These are phyloP conservation scores for Apogon hyalosoma DNA, from an alignment of 2,797 vertebrate genomes.

Conservation along the genomic window DNA sequence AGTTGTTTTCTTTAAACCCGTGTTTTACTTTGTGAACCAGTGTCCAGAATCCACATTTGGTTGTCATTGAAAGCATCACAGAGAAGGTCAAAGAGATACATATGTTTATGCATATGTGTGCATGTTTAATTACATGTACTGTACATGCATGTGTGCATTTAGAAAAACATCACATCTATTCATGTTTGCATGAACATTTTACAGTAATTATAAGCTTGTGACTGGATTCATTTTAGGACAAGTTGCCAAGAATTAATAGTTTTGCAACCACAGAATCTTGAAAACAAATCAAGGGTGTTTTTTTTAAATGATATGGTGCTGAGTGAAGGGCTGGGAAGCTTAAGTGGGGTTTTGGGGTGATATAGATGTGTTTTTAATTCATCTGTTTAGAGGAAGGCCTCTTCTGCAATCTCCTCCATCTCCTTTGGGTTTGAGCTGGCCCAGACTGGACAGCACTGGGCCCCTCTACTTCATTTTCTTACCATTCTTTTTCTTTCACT, in stretches of 20 bases:
- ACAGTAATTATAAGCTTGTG: slow-evolving; percentile 24
- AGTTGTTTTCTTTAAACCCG: slow-evolving; percentile 76
- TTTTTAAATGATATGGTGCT: slow-evolving; percentile 89
- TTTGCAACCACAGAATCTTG: slow-evolving; percentile 85
- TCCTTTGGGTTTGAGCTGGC: slow-evolving; percentile 32
- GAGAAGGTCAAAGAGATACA: slow-evolving; percentile 50
- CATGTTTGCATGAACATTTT: slow-evolving; percentile 6
- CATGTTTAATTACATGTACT: slow-evolving; percentile 30
- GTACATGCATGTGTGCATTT: slow-evolving; percentile 14
- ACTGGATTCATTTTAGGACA: slow-evolving; percentile 45
- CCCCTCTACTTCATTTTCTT: slow-evolving; percentile 4
- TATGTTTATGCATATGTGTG: slow-evolving; percentile 38
- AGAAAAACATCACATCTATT: slow-evolving; percentile 7
- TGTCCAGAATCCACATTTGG: slow-evolving; percentile 79
- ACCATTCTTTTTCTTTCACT: slow-evolving; percentile 14
- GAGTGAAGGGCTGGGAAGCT: slow-evolving; percentile 87
- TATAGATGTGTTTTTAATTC: slow-evolving; percentile 82
- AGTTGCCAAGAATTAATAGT: slow-evolving; percentile 86
- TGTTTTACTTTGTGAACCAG: slow-evolving; percentile 75
- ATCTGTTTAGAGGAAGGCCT: slow-evolving; percentile 70
- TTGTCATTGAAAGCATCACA: slow-evolving; percentile 64
- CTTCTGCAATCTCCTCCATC: slow-evolving; percentile 68
- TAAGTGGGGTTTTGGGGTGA: slow-evolving; percentile 70
- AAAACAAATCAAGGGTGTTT: slow-evolving; percentile 83
- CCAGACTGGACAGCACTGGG: slow-evolving; percentile 47